Evolutionary conservation across 2,888 invertebrate species (phyloP).

Genomic region (Agriotes lineatus): DNA sequence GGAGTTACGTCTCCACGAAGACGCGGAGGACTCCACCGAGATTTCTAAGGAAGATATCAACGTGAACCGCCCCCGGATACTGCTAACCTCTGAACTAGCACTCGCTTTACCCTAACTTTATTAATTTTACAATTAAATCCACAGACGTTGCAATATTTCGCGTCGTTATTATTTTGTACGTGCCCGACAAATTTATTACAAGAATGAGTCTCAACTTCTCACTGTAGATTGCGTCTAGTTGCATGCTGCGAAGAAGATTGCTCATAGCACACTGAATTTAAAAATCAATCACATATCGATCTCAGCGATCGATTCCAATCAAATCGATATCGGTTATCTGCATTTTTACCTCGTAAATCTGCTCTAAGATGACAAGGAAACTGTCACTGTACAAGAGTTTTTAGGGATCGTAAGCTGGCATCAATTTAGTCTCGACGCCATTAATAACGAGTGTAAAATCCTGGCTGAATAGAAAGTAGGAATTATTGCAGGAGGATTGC

Average conservation of each 20-base stretch:
- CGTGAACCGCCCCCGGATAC: conserved; percentile 43
- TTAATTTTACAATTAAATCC: conserved; percentile 32
- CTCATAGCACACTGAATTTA: conserved; percentile 50
- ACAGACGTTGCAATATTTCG: conserved; percentile 16
- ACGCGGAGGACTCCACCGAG: conserved; percentile 20
- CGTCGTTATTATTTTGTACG: conserved; percentile 27
- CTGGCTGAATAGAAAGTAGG: conserved; percentile 17
- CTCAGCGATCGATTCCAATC: conserved; percentile 49
- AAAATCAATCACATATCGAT: conserved; percentile 51
- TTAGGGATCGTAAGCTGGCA: too few species aligned
- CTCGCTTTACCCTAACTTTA: conserved; percentile 16
- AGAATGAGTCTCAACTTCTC: conserved; percentile 41
- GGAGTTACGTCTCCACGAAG: conserved; percentile 11
- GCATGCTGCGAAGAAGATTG: conserved; percentile 57
- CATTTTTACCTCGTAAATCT: neutral
- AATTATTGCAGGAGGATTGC: conserved; percentile 3
- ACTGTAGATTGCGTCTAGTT: conserved; percentile 45
- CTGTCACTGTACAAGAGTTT: neutral
- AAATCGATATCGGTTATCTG: conserved; percentile 43
- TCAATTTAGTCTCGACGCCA: too few species aligned
- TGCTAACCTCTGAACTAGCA: conserved; percentile 39
- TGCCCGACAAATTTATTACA: conserved; percentile 43
- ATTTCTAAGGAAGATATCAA: conserved; percentile 46
- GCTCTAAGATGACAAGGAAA: neutral
- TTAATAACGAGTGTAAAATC: neutral